A percentile compares a stretch with the other conserved stretches of the same genome.
These are phyloP conservation scores for Brachionus paranguensis DNA, from an alignment of 1,140 invertebrate genomes.

Conservation along the genomic window DNA sequence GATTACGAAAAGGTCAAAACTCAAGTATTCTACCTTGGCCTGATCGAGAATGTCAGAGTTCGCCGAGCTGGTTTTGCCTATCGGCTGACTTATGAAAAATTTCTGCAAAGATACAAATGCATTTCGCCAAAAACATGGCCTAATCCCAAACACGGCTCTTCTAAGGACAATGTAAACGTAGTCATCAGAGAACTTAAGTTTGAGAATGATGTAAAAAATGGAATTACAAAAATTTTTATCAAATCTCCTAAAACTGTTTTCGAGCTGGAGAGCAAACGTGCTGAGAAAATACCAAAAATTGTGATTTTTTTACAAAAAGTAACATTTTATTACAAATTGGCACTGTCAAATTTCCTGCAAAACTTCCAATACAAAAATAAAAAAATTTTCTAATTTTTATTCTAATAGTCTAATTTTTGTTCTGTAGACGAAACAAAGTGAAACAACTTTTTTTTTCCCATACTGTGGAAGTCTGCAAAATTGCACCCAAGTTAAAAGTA, in stretches of 20 bases:
- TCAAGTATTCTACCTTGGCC: slow-evolving; percentile 74
- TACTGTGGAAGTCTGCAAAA: too few relatives aligned
- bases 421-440: too few relatives aligned
- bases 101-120: slow-evolving; percentile 87
- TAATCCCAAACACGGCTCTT: slow-evolving; percentile 70
- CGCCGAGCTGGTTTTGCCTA: slow-evolving; percentile 86
- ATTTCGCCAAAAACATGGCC: slow-evolving; percentile 88
- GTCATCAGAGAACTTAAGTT: slow-evolving; percentile 74
- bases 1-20: slow-evolving; percentile 72
- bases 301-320: slow-evolving; percentile 85
- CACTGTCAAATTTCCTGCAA: too few relatives aligned
- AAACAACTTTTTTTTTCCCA: neutral
- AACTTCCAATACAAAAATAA: too few relatives aligned
- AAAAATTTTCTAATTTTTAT: too few relatives aligned
- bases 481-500: too few relatives aligned
- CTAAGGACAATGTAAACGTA: slow-evolving; percentile 73
- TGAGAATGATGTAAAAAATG: slow-evolving; percentile 78
- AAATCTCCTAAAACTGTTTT: slow-evolving; percentile 81
- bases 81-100: slow-evolving; percentile 78
- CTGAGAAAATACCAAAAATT: slow-evolving; percentile 75
- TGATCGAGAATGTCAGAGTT: slow-evolving; percentile 86
- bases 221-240: slow-evolving; percentile 89
- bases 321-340: neutral
- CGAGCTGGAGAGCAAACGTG: slow-evolving; percentile 68
- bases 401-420: too few relatives aligned